Evolutionary conservation across 2,797 vertebrate genomes (phyloP).

Genomic region (Psittacula echo): DNA sequence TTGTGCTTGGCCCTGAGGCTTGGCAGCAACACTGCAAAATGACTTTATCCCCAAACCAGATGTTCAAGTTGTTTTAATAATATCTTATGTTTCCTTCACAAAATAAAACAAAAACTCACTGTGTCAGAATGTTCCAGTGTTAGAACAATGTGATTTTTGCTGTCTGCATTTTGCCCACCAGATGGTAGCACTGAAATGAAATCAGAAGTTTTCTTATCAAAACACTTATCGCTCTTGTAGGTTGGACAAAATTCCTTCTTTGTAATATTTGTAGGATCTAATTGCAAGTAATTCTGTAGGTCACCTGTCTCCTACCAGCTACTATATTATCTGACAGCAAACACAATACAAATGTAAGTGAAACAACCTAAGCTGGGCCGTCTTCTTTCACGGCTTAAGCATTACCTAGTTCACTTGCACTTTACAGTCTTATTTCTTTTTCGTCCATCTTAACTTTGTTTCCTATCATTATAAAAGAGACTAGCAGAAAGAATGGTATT

Average conservation of each 20-base stretch:
- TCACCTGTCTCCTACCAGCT: background rate
- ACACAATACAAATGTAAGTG: background rate
- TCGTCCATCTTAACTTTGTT: background rate
- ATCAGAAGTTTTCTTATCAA: conserved; percentile 36
- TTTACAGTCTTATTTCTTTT: background rate
- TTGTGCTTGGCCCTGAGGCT: conserved; percentile 74
- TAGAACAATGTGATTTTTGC: conserved; percentile 34
- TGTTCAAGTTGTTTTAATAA: conserved; percentile 83
- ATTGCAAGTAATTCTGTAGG: background rate
- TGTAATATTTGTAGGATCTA: background rate
- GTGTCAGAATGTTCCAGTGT: conserved; percentile 72
- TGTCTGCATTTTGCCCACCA: conserved; percentile 70
- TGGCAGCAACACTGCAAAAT: conserved; percentile 76
- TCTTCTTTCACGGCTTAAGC: background rate
- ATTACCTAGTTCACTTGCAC: background rate
- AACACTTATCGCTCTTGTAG: background rate
- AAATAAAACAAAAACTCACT: conserved; percentile 77
- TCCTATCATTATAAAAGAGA: background rate
- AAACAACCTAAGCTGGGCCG: background rate
- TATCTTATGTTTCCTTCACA: conserved; percentile 78
- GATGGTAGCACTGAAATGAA: conserved; percentile 71
- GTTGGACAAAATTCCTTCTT: background rate
- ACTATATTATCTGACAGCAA: background rate
- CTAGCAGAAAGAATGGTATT: background rate
- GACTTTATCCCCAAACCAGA: conserved; percentile 83